Percentiles rank a stretch among this genome's conserved stretches.
phyloP scores from a whole-genome alignment of 2,888 invertebrate genomes.

The Thereva nobilitata region DNA sequence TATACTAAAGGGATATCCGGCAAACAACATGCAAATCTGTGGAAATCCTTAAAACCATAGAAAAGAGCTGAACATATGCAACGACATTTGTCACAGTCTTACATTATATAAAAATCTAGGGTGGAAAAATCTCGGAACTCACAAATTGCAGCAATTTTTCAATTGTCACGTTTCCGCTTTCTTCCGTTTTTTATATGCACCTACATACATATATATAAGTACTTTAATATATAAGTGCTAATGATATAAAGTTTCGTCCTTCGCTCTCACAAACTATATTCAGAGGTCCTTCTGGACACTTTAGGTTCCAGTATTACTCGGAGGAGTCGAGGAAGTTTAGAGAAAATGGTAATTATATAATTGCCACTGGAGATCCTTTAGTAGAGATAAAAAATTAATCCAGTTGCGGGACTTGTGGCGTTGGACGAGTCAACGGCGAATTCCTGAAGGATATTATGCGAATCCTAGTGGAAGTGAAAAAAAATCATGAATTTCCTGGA shows the following conservation, averaged over 20 bases:
- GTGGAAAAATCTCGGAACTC: constrained; percentile 22
- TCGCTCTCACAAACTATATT: neutral
- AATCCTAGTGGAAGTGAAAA: too few species aligned
- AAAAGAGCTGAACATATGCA: constrained; percentile 13
- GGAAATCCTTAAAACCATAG: neutral
- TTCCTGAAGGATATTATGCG: too few species aligned
- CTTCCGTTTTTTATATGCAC: neutral
- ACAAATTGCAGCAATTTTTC: constrained; percentile 31
- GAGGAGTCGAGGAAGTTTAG: too few species aligned
- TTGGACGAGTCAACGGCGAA: too few species aligned
- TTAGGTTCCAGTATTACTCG: too few species aligned
- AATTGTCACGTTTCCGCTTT: constrained; percentile 32
- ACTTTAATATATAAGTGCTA: neutral
- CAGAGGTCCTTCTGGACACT: too few species aligned
- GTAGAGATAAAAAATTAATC: too few species aligned
- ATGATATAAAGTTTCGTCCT: neutral
- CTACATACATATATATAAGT: neutral
- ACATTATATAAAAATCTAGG: constrained; percentile 17
- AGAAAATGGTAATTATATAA: too few species aligned
- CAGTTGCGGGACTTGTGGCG: too few species aligned
- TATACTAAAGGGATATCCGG: too few species aligned
- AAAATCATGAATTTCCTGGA: too few species aligned
- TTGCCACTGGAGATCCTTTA: too few species aligned
- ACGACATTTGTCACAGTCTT: constrained; percentile 24
- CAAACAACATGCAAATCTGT: neutral